Percentiles rank a stretch among this genome's conserved stretches.
phyloP scores from a whole-genome alignment of 2,888 invertebrate species.

The Troglohyphantes excavatus region DNA sequence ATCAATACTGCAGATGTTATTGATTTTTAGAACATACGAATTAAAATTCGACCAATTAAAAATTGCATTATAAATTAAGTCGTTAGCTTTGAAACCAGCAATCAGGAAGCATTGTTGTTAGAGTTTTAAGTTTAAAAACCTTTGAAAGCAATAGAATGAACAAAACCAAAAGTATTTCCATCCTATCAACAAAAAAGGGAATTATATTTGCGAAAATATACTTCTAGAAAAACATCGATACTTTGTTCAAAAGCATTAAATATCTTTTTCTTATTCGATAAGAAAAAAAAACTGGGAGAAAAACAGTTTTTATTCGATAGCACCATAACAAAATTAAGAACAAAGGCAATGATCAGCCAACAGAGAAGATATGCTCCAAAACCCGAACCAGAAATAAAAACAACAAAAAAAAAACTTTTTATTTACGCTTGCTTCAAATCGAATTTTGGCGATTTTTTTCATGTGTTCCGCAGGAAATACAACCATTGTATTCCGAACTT shows the following conservation, averaged over 20 bases:
- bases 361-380: not conserved
- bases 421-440: slow-evolving; percentile 14
- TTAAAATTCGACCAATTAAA: no score
- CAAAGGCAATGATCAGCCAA: slow-evolving; percentile 9
- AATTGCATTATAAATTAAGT: no score
- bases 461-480: not conserved
- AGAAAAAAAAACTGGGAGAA: not conserved
- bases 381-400: not conserved
- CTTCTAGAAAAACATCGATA: not conserved
- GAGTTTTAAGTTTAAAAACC: no score
- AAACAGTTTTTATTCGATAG: not conserved
- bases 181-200: no score
- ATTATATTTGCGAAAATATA: not conserved
- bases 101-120: no score
- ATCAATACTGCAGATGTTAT: no score
- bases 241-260: not conserved
- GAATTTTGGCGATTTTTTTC: slow-evolving; percentile 14
- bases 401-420: not conserved
- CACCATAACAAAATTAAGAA: not conserved
- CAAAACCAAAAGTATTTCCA: no score
- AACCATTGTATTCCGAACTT: not conserved
- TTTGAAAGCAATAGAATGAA: no score
- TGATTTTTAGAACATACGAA: no score
- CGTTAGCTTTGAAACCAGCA: no score
- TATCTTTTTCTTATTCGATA: not conserved